Percentiles rank a stretch among this genome's conserved stretches.
phyloP scores from a whole-genome alignment of 2,113 vertebrate genomes.

The Macrotis lagotis region DNA sequence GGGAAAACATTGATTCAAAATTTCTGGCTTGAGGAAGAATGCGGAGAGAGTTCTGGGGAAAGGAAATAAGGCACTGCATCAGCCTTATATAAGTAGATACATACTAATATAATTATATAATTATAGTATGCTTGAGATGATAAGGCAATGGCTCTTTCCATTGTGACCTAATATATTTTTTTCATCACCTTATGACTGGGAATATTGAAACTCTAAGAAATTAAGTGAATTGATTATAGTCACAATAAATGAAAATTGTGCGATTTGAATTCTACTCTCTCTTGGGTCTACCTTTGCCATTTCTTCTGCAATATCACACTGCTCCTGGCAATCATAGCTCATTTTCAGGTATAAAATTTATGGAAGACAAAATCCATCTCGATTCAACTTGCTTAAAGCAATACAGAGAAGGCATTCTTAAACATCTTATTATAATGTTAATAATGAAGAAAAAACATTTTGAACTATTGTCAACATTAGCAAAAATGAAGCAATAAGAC shows the following conservation, averaged over 20 bases:
- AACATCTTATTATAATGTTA: background rate
- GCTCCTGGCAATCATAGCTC: background rate
- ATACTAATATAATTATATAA: no score
- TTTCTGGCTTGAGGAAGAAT: background rate
- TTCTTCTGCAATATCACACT: background rate
- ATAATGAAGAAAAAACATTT: background rate
- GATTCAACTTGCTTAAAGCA: background rate
- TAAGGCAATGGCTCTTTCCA: background rate
- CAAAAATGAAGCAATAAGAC: background rate
- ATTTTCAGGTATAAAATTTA: background rate
- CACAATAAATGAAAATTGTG: background rate
- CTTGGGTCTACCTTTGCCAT: background rate
- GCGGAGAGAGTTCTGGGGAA: background rate
- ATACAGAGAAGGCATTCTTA: background rate
- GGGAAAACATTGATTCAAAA: background rate
- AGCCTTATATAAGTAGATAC: no score
- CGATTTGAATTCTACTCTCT: background rate
- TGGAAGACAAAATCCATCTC: background rate
- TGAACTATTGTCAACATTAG: background rate
- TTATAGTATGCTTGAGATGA: background rate
- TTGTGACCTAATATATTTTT: background rate
- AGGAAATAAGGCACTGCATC: background rate
- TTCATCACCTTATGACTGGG: background rate
- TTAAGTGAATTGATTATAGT: background rate
- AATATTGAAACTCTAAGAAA: background rate